These are phyloP conservation scores for Lepidocyrtoides sp. DNA, from an alignment of 2,888 invertebrate genomes.

Conservation along the genomic window DNA sequence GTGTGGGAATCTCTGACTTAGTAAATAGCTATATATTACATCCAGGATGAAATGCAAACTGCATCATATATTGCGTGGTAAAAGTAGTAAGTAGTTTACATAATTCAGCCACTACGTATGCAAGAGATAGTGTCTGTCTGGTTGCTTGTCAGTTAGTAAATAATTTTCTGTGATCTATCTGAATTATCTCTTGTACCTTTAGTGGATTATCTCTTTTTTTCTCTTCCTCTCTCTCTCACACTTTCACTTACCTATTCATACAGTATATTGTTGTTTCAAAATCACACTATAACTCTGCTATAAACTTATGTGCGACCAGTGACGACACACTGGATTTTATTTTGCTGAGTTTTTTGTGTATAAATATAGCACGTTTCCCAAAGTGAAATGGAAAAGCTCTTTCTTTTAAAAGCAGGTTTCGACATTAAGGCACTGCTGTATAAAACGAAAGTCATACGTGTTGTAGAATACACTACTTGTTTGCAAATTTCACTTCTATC, in stretches of 20 bases:
- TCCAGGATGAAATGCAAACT: background rate
- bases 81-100: background rate
- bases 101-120: constrained; percentile 19
- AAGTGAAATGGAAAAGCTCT: background rate
- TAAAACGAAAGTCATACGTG: no score
- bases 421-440: no score
- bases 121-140: constrained; percentile 21
- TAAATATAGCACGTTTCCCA: background rate
- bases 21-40: background rate
- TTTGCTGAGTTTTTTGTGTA: background rate
- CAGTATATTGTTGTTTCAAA: background rate
- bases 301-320: background rate
- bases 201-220: constrained; percentile 35
- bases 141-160: constrained; percentile 58
- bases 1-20: background rate
- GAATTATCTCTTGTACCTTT: background rate
- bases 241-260: background rate
- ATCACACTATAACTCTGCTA: background rate
- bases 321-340: background rate
- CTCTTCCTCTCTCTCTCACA: background rate
- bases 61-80: background rate
- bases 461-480: constrained; percentile 20
- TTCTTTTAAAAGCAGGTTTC: no score
- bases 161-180: constrained; percentile 67
- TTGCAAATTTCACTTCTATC: no score